Conservation (phyloP, 2,888 invertebrate species). For the Hirtodrosophila histrioides region DNA sequence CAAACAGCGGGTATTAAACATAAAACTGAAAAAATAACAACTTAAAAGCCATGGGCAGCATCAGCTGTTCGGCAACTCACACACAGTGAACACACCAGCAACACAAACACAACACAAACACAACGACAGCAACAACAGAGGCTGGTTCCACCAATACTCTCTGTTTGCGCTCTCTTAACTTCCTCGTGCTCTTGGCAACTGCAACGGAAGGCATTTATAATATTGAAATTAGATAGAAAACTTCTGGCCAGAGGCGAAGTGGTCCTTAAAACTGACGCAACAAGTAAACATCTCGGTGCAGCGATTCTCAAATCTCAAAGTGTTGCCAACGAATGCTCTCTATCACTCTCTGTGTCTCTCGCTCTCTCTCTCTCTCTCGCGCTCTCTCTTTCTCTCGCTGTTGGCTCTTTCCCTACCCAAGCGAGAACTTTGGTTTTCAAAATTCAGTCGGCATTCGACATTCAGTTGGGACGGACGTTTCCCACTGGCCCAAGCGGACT, state of each 20-base stretch:
- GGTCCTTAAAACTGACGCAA: conserved; percentile 38
- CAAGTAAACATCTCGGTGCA: conserved; percentile 24
- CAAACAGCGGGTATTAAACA: neutral
- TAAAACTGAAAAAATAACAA: conserved; percentile 12
- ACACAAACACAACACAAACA: conserved; percentile 19
- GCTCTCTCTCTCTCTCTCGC: conserved; percentile 4
- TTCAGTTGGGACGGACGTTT: conserved; percentile 70
- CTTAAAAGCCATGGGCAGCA: conserved; percentile 33
- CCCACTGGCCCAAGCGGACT: conserved; percentile 31
- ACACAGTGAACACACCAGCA: neutral
- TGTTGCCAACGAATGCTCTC: conserved; percentile 7
- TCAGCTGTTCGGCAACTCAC: conserved; percentile 44
- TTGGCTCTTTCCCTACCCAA: conserved; percentile 64
- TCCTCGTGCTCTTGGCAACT: conserved; percentile 7
- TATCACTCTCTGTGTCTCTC: conserved; percentile 13
- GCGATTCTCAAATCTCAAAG: conserved; percentile 15
- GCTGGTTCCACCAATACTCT: conserved; percentile 26
- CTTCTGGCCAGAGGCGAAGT: conserved; percentile 23
- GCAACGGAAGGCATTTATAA: conserved; percentile 15
- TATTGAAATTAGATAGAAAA: conserved; percentile 29
- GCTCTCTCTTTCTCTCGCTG: conserved; percentile 16
- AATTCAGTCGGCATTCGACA: conserved; percentile 78
- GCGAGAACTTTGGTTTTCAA: conserved; percentile 76
- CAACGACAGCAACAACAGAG: conserved; percentile 23
- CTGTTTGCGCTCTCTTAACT: neutral